Base-by-base conservation (phyloP, 1,140 invertebrate species). In the Penaeus indicus region DNA sequence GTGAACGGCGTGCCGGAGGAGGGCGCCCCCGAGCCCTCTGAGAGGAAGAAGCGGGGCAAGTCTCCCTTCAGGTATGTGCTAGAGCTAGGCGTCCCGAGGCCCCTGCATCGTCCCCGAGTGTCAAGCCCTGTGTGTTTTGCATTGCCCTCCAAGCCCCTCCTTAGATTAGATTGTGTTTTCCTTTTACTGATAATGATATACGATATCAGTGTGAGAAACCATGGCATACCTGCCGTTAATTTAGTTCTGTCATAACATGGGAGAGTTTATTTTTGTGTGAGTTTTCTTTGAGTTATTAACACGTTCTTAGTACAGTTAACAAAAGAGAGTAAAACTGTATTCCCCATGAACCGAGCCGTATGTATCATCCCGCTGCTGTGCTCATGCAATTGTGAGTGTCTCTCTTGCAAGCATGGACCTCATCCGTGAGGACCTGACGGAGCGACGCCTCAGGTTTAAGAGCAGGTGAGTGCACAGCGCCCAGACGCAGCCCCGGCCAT, bases 1-100 rank as follows among this genome's bases (percentile, higher is more conserved):
- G 54, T 54, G 11, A 54, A 54, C 54, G 54, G 72, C 72, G 18
- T 88, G 19, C 61, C 87, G 3, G 63, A 61, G 22, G 84, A 88
- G 60, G 27, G 32, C 27, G 21, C 62, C 32, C 21, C 78, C 4
- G 93, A 92, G 85, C 96, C 97, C 60, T 96, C 97, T 84, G 97
- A 97, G 91, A 92, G 92, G 72, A 98, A 97, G 92, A 96, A 96
- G 92, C 93, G 97, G 22, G 97, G 97, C 72, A 94, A 97, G 91
- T 98, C 97, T 62, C 97, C 97, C 38, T 98, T 98, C 93, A 96
- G 96, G 96, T 97, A 94, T 94, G 92, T 47, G 64, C 32, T 22
- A 11, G 19, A 62, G 72, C 21, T 54, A 54, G 54, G 54, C 54
- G 54, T 54, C 54, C 54, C 54, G 54, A 16, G 16, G 54, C 54